Evolutionary conservation across 2,797 vertebrate genomes (phyloP), one percentile per base, ranked within the genome.

Genomic region (Echiichthys vipera): DNA sequence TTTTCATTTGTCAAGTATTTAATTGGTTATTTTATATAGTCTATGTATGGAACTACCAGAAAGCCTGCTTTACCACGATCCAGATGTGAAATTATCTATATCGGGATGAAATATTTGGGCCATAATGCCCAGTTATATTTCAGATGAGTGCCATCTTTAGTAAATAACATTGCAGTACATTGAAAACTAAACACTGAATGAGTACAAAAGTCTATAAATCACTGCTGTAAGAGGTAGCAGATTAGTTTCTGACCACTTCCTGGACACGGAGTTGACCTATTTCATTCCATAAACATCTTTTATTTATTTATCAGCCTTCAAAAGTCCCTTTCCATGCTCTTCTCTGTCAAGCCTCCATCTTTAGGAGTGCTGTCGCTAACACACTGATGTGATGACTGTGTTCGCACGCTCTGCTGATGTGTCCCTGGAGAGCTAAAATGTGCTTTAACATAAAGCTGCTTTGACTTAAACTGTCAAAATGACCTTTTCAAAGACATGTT

Each of bases 371-470:
- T 57, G 65, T 45, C n/a, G 3, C 45, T 53, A 72, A 75, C 66
- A 51, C 74, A 43, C 42, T 62, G 46, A 67, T 77, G 73, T 61
- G 39, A 71, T 37, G 63, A 67, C 56, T 29, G 54, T 56, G 72
- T 78, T 83, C 62, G 17, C 51, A 39, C 65, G 51, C 63, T 73
- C 30, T 39, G 64, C 37, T 61, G 25, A 29, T 29, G 54, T n/a
- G 50, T 82, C 83, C 78, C 74, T 2, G 0, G 74, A 72, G 87
- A 86, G 65, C 32, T 8, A 55, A 77, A 46, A 77, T 71, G 61
- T 71, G 76, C 80, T 79, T 85, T 84, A 70, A 78, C 71, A 66
- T 74, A 42, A 75, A 70, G 57, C 71, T 25, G 56, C 63, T 32
- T 46, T 40, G 73, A 77, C 74, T 67, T 53, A 20, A 66, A 25